Evolutionary conservation across 2,113 vertebrate genomes (phyloP).

Genomic region (Sapajus apella): DNA sequence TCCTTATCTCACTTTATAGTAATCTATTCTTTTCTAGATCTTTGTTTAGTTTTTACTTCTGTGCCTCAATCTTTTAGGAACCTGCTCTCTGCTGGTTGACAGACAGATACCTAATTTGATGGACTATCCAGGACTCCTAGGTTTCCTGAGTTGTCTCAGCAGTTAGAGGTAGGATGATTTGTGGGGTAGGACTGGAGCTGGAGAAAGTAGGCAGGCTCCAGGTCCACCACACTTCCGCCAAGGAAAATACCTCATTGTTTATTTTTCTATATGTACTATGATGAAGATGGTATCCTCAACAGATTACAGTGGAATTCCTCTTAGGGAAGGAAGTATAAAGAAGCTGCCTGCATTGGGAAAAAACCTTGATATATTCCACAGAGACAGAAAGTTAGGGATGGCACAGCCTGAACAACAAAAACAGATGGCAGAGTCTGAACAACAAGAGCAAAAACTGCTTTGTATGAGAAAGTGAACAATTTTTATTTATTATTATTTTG

Average conservation of each 20-base stretch:
- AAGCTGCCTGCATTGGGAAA: background rate
- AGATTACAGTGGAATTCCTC: background rate
- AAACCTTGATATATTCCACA: background rate
- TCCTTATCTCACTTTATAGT: background rate
- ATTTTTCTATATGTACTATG: background rate
- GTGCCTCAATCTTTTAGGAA: background rate
- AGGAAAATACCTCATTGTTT: background rate
- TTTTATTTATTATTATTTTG: background rate
- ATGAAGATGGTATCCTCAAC: background rate
- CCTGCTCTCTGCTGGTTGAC: background rate
- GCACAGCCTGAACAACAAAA: background rate
- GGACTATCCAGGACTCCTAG: background rate
- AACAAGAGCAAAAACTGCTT: background rate
- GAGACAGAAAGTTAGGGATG: background rate
- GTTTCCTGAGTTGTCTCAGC: background rate
- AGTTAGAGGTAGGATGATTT: background rate
- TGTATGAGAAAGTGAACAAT: background rate
- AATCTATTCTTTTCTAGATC: background rate
- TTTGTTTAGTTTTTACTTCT: background rate
- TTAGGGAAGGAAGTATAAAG: background rate
- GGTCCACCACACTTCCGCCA: background rate
- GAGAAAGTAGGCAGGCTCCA: background rate
- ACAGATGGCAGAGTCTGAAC: background rate
- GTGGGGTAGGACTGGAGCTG: background rate
- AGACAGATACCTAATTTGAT: background rate